Evolutionary conservation across 2,888 invertebrate genomes (phyloP).

Genomic region (Rotaria sp.): DNA sequence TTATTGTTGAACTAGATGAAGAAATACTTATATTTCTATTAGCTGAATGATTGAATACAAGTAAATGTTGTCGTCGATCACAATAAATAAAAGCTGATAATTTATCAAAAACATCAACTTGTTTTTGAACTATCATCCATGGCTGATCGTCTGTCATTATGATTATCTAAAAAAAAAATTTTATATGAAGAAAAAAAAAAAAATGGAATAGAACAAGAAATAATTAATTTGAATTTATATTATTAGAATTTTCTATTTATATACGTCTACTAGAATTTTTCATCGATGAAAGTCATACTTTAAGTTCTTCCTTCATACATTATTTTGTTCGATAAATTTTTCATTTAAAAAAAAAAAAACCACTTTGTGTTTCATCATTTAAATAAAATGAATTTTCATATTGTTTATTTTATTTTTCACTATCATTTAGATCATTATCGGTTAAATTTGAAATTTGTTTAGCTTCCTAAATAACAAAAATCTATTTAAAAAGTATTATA

Average conservation of each 20-base stretch:
- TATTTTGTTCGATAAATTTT: conserved; percentile 64
- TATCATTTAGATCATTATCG: conserved; percentile 50
- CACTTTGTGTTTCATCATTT: conserved; percentile 85
- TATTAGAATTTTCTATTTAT: neutral
- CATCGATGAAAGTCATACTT: neutral
- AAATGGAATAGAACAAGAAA: too few species aligned
- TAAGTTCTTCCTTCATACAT: conserved; percentile 55
- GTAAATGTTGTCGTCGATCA: neutral
- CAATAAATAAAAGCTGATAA: neutral
- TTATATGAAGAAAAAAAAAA: neutral
- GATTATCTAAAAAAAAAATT: neutral
- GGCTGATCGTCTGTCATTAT: neutral
- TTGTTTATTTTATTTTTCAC: conserved; percentile 65
- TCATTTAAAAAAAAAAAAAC: conserved; percentile 92
- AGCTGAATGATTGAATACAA: neutral
- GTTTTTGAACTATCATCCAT: neutral
- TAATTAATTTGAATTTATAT: neutral
- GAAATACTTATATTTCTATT: neutral
- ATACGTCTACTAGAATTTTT: neutral
- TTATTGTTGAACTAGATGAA: neutral
- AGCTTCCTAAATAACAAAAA: conserved; percentile 67
- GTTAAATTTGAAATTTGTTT: conserved; percentile 77
- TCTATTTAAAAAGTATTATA: neutral
- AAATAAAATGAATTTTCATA: conserved; percentile 78
- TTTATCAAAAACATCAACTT: neutral